Evolutionary conservation across 2,888 invertebrate species (phyloP).

Genomic region (Bellardia pandia): DNA sequence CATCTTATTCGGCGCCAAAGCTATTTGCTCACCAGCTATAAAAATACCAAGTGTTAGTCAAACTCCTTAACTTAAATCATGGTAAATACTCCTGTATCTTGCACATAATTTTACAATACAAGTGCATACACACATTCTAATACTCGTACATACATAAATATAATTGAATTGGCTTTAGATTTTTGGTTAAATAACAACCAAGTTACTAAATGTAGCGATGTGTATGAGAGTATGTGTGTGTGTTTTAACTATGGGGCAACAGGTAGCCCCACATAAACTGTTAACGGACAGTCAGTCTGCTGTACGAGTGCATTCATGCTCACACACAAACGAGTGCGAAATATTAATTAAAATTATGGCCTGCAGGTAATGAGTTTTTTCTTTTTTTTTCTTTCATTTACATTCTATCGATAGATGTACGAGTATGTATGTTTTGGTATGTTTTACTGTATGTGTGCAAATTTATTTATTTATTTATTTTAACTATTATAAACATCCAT

Average conservation of each 20-base stretch:
- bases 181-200: constrained; percentile 34
- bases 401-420: background rate
- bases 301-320: background rate
- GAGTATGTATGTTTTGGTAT: too few species aligned
- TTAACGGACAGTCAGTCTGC: constrained; percentile 31
- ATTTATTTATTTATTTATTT: too few species aligned
- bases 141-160: background rate
- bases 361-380: constrained; percentile 26
- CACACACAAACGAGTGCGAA: constrained; percentile 48
- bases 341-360: constrained; percentile 64
- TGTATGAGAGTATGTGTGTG: background rate
- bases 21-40: constrained; percentile 54
- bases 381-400: background rate
- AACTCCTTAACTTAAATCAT: constrained; percentile 55
- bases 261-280: constrained; percentile 37
- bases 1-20: constrained; percentile 66
- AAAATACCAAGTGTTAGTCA: constrained; percentile 41
- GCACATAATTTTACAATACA: constrained; percentile 42
- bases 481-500: too few species aligned
- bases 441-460: too few species aligned
- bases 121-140: constrained; percentile 8
- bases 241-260: constrained; percentile 2
- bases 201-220: constrained; percentile 28
- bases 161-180: constrained; percentile 28
- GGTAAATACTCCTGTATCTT: constrained; percentile 31